Base-by-base conservation (phyloP, 1,140 invertebrate genomes). In the Brachionus asplanchnoidis region DNA sequence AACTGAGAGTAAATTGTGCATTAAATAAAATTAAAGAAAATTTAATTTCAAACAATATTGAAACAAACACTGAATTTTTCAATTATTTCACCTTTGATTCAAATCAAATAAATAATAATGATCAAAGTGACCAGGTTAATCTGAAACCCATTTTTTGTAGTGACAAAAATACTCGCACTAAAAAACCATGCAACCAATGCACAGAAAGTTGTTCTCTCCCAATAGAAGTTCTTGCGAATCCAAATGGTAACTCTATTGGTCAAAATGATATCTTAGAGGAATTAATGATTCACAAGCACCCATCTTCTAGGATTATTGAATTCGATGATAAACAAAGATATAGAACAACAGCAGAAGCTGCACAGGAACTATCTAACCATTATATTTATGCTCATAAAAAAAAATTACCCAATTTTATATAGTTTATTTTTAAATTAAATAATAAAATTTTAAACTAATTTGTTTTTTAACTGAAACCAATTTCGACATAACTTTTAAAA, bases 21-120 rank as follows among this genome's bases (percentile, higher is more conserved):
- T 50, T 77, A 77, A 77, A 77, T 53, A 77, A 77, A 50, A 77
- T 77, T 26, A 77, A 50, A 50, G 20, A 46, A 50, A 77, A 53
- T 50, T 50, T 77, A 26, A 26, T 26, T 50, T 11, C 42, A 50
- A 77, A 50, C 8, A 53, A 77, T 36, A 77, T 8, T 17, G 17
- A 50, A 50, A 77, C 6, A 14, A 36, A 77, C 4, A 36, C 20
- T 20, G 46, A 23, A 50, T 50, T 77, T 26, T 26, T 77, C 11
- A 46, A 53, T 50, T 50, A 26, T 50, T 77, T 77, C 6, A 2
- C 20, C 5, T 26, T 53, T 8, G 42, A 77, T 50, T 12, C 42
- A 77, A 77, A 50, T 32, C 12, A 26, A 46, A 50, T 50, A 20
- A 50, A 26, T 20, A 77, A 26, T 36, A 23, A 28, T 50, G 40